phyloP scores from a whole-genome alignment of 1,140 invertebrate genomes.

The Elysia chlorotica region DNA sequence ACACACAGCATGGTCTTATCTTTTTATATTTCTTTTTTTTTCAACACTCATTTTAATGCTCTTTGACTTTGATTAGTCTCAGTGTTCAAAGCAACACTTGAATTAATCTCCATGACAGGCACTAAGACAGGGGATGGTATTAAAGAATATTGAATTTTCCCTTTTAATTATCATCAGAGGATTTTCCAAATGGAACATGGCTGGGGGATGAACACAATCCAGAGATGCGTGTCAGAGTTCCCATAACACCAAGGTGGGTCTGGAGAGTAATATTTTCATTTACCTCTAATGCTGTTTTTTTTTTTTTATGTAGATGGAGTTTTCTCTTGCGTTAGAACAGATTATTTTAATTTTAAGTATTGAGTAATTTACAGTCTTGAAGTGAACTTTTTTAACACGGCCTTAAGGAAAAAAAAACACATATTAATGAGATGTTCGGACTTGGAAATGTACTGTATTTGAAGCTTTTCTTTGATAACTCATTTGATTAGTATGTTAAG shows the following conservation, averaged over 20 bases:
- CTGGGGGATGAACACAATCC: slow-evolving; percentile 66
- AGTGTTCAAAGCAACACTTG: not conserved
- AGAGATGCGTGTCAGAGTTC: slow-evolving; percentile 65
- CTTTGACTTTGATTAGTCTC: not conserved
- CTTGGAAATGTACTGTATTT: too few species aligned
- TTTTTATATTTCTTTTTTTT: not conserved
- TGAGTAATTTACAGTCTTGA: too few species aligned
- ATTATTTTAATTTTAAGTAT: too few species aligned
- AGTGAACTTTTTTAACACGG: too few species aligned
- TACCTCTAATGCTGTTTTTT: not conserved
- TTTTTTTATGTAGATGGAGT: too few species aligned
- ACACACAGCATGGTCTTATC: not conserved
- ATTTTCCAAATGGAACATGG: slow-evolving; percentile 67
- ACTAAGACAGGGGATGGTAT: not conserved
- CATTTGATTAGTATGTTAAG: too few species aligned
- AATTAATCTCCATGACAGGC: not conserved
- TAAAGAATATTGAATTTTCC: not conserved
- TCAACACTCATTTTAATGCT: not conserved
- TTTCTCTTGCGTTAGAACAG: too few species aligned
- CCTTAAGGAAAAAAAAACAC: too few species aligned
- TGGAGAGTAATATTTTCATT: too few species aligned
- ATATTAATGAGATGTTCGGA: too few species aligned
- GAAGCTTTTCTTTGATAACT: too few species aligned
- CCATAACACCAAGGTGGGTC: slow-evolving; percentile 65
- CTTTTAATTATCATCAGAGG: slow-evolving; percentile 48